Base-by-base conservation (phyloP, 2,113 vertebrate genomes). In the Salvelinus fontinalis region DNA sequence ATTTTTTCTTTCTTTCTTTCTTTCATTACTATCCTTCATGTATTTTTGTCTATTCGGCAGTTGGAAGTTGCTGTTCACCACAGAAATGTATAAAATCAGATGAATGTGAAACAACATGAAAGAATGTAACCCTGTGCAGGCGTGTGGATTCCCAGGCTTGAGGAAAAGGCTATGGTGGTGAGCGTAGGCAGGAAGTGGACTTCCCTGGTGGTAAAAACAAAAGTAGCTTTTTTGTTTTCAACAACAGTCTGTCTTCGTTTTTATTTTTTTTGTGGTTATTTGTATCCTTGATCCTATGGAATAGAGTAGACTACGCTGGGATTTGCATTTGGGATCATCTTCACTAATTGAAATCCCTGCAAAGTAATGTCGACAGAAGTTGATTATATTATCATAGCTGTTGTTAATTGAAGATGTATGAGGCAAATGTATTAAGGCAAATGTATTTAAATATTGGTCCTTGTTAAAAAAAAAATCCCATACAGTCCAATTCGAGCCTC, bases 41-140 rank as follows among this genome's bases (percentile, higher is more conserved):
- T 60, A 20, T 22, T 16, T 51, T n/a, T 60, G 14, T 68, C 73
- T 75, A 73, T 57, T 18, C 14, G 1, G 51, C 13, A 57, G 51
- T 77, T 62, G 70, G 73, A 75, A 72, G 59, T 78, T 22, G 8
- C 5, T 9, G 57, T 60, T 60, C 18, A 60, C 57, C 57, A 60
- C 57, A 60, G 57, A n/a, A 4, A 60, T 60, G 20, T n/a, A 60
- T n/a, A 60, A 20, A 20, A 60, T 60, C 18, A 60, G 59, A 81
- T 51, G 70, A 54, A 77, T 71, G 71, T 74, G 74, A 78, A 75
- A 66, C 34, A 57, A 68, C 51, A 72, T 80, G 75, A 80, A 85
- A 83, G 84, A 85, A 82, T 82, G 84, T 85, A 82, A 83, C 80
- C 84, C 68, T 64, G 68, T 20, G 48, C 54, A 26, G 73, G 64